Conservation (phyloP, 2,888 invertebrate species). For the Tiphia femorata region DNA sequence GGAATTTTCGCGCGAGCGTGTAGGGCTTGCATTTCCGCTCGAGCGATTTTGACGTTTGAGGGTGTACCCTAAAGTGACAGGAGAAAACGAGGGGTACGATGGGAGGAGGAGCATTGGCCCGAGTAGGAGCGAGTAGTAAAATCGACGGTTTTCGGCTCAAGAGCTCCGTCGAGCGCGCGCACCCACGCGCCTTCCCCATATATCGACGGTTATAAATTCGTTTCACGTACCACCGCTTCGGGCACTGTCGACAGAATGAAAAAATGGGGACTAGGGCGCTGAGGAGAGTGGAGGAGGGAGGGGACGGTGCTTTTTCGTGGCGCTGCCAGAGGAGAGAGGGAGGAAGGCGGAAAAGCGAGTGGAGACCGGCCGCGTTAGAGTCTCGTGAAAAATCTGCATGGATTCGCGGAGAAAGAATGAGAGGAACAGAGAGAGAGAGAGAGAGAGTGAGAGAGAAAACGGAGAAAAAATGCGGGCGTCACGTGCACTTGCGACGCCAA, state of each 20-base stretch:
- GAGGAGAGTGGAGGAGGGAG: conserved; percentile 18
- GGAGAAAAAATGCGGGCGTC: conserved; percentile 31
- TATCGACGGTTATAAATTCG: conserved; percentile 58
- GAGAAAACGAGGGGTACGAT: neutral
- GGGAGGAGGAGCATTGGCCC: neutral
- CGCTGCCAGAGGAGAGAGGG: conserved; percentile 7
- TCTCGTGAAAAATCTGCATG: conserved; percentile 63
- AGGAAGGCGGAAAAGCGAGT: conserved; percentile 8
- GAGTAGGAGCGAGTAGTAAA: conserved; percentile 20
- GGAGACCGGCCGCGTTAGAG: conserved; percentile 22
- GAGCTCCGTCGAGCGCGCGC: conserved; percentile 15
- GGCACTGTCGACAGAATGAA: conserved; percentile 60
- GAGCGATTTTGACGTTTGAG: too few species aligned
- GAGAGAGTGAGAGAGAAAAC: too few species aligned
- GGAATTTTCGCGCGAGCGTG: too few species aligned
- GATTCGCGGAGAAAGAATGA: conserved; percentile 41
- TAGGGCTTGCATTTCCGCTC: too few species aligned
- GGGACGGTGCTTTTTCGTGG: too few species aligned
- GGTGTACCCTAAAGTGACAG: neutral
- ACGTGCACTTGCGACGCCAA: conserved; percentile 29
- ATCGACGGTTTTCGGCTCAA: conserved; percentile 27
- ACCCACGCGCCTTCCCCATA: too few species aligned
- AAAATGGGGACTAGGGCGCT: too few species aligned
- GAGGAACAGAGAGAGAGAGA: too few species aligned
- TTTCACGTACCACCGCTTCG: conserved; percentile 58